phyloP scores from a whole-genome alignment of 2,113 vertebrate species.

The Rhagologus leucostigma region DNA sequence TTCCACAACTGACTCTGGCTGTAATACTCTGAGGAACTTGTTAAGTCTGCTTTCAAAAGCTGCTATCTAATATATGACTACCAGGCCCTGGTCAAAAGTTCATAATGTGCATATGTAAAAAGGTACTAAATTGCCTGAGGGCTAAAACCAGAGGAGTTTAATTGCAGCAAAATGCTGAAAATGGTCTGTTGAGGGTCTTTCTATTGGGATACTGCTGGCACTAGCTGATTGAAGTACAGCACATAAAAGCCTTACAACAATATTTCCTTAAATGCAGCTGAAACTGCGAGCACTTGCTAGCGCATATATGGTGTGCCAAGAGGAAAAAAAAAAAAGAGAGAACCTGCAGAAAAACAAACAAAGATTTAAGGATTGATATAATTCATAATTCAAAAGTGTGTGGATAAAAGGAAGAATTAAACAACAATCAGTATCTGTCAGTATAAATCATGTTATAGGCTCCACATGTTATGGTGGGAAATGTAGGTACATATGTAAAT shows the following conservation, averaged over 20 bases:
- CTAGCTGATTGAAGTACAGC: constrained; percentile 78
- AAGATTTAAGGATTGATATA: constrained; percentile 66
- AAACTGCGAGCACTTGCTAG: constrained; percentile 67
- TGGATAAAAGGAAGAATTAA: constrained; percentile 50
- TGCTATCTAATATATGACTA: constrained; percentile 87
- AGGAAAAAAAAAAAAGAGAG: constrained; percentile 40
- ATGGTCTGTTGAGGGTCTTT: constrained; percentile 81
- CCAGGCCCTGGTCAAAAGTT: constrained; percentile 93
- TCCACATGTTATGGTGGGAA: not conserved
- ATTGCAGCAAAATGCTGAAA: constrained; percentile 98
- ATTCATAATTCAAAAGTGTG: constrained; percentile 61
- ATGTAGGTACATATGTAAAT: not conserved
- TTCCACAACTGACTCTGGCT: constrained; percentile 78
- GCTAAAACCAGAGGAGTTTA: constrained; percentile 95
- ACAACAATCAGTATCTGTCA: constrained; percentile 43
- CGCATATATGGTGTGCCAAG: constrained; percentile 60
- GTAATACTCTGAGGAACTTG: constrained; percentile 96
- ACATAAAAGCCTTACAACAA: constrained; percentile 80
- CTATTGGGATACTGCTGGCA: constrained; percentile 77
- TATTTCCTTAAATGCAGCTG: constrained; percentile 79
- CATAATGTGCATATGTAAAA: constrained; percentile 99
- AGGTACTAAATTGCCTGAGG: constrained; percentile 95
- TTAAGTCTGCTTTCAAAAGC: constrained; percentile 87
- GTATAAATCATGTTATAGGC: not conserved
- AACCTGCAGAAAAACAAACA: constrained; percentile 73